Percentiles rank a stretch among this genome's conserved stretches.
These are phyloP conservation scores for Xylota segnis DNA, from an alignment of 2,888 invertebrate species.

Conservation along the genomic window DNA sequence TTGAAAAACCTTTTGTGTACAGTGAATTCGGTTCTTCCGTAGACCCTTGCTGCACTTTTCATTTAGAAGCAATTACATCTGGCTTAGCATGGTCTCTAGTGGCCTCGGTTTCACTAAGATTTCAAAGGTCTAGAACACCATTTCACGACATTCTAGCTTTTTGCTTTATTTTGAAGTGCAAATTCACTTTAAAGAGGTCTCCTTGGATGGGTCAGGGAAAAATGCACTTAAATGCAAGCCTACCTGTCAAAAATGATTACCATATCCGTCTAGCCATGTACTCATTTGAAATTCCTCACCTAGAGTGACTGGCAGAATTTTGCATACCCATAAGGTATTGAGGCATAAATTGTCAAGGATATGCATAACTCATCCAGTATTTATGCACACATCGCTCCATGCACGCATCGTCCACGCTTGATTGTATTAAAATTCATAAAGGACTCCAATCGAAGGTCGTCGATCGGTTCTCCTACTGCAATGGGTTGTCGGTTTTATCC, in stretches of 20 bases:
- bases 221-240: not conserved
- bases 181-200: too few relatives aligned
- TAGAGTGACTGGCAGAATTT: constrained; percentile 1
- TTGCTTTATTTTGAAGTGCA: too few relatives aligned
- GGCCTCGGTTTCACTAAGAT: too few relatives aligned
- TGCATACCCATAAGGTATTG: not conserved
- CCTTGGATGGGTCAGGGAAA: too few relatives aligned
- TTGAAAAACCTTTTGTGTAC: too few relatives aligned
- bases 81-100: too few relatives aligned
- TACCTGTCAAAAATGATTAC: constrained; percentile 18
- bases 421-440: constrained; percentile 72
- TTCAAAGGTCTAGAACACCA: too few relatives aligned
- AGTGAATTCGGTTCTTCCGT: too few relatives aligned
- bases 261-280: constrained; percentile 47
- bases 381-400: not conserved
- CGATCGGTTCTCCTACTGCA: constrained; percentile 22
- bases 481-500: not conserved
- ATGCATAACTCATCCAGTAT: not conserved
- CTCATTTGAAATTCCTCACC: constrained; percentile 50
- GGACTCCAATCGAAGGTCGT: constrained; percentile 53
- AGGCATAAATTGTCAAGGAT: constrained; percentile 25
- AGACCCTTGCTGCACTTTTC: too few relatives aligned
- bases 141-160: too few relatives aligned
- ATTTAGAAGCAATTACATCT: too few relatives aligned
- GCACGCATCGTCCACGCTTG: not conserved